Evolutionary conservation across 2,797 vertebrate genomes (phyloP).

Genomic region (Setipinna tenuifilis): DNA sequence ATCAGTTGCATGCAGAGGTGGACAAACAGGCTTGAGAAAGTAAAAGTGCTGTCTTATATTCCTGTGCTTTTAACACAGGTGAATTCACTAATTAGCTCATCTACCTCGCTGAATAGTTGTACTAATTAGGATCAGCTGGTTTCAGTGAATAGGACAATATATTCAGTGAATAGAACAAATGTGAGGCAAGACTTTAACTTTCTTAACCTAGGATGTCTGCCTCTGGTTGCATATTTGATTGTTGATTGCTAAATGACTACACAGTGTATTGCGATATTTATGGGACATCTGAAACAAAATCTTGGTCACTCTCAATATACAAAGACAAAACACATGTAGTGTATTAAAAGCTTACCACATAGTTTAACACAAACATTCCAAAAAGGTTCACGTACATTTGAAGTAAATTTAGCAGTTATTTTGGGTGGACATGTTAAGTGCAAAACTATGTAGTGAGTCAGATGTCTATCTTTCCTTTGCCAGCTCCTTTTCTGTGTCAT

Average conservation of each 20-base stretch:
- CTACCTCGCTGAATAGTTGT: no score
- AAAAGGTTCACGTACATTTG: not conserved
- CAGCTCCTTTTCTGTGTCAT: conserved; percentile 95
- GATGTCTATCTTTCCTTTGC: conserved; percentile 8
- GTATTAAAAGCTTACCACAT: not conserved
- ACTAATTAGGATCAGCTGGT: no score
- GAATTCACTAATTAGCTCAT: no score
- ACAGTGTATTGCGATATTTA: not conserved
- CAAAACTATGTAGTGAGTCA: not conserved
- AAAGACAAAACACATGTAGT: not conserved
- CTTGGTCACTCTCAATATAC: not conserved
- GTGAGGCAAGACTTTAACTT: not conserved
- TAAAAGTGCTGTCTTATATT: no score
- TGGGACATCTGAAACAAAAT: not conserved
- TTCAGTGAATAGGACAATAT: no score
- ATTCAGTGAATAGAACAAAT: no score
- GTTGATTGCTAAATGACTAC: not conserved
- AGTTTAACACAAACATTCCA: not conserved
- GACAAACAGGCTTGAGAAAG: no score
- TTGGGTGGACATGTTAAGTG: not conserved
- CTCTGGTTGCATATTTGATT: not conserved
- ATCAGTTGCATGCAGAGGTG: no score
- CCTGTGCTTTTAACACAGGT: no score
- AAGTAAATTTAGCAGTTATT: not conserved
- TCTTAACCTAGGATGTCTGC: not conserved